A percentile compares a stretch with the other conserved stretches of the same genome.
These are phyloP conservation scores for Caenorhabditis sp. DNA, from an alignment of 2,888 invertebrate species.

Conservation along the genomic window DNA sequence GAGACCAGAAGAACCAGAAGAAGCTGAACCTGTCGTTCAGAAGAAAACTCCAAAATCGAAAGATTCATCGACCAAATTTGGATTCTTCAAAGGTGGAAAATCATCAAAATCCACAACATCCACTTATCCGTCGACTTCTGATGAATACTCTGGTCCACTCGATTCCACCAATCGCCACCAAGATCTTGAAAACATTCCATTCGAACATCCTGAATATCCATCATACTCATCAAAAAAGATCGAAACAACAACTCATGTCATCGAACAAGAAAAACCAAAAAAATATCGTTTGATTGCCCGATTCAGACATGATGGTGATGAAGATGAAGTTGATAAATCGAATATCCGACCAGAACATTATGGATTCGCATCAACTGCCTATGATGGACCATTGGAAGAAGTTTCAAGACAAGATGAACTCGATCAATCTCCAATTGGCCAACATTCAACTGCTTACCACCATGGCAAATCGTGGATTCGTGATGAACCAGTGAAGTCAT, in stretches of 20 bases:
- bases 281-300: slow-evolving; percentile 7
- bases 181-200: too few species aligned
- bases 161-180: slow-evolving; percentile 9
- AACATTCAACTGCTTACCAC: slow-evolving; percentile 38
- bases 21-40: too few species aligned
- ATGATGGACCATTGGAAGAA: slow-evolving; percentile 42
- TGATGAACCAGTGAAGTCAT: slow-evolving; percentile 3
- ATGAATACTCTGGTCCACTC: too few species aligned
- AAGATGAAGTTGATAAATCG: slow-evolving; percentile 25
- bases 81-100: too few species aligned
- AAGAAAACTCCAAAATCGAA: too few species aligned
- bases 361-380: slow-evolving; percentile 16
- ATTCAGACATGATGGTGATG: slow-evolving; percentile 32
- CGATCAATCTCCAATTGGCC: slow-evolving; percentile 15
- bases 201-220: not conserved
- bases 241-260: not conserved
- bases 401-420: slow-evolving; percentile 15
- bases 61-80: too few species aligned
- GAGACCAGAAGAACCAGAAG: too few species aligned
- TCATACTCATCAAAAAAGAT: slow-evolving; percentile 11
- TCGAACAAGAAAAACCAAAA: slow-evolving; percentile 17
- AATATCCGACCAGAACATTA: slow-evolving; percentile 19
- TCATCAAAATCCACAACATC: too few species aligned
- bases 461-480: slow-evolving; percentile 19
- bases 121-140: too few species aligned